phyloP scores from a whole-genome alignment of 2,888 invertebrate species.

The Drosophila subquinaria region DNA sequence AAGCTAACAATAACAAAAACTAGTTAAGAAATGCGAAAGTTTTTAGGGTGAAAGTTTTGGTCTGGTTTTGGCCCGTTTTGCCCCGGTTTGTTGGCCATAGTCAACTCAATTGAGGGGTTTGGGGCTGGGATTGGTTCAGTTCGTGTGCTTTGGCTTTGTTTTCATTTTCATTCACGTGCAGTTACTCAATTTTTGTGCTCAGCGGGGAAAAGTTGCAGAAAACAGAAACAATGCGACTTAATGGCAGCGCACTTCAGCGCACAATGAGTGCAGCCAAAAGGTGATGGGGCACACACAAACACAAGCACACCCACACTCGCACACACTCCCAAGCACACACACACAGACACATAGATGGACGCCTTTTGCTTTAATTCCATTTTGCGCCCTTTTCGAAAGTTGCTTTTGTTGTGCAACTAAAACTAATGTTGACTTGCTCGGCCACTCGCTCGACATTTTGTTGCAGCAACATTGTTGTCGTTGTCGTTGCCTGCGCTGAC shows the following conservation, averaged over 20 bases:
- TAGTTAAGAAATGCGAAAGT: constrained; percentile 82
- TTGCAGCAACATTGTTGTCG: constrained; percentile 75
- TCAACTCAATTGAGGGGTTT: constrained; percentile 1
- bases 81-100: constrained; percentile 24
- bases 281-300: constrained; percentile 29
- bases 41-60: constrained; percentile 77
- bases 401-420: constrained; percentile 56
- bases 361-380: constrained; percentile 73
- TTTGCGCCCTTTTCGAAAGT: constrained; percentile 54
- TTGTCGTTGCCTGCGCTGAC: constrained; percentile 34
- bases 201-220: constrained; percentile 56
- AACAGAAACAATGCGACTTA: constrained; percentile 74
- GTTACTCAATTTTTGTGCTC: constrained; percentile 77
- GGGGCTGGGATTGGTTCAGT: neutral
- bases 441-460: constrained; percentile 52
- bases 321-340: constrained; percentile 6
- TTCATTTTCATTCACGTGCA: constrained; percentile 80
- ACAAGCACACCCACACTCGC: constrained; percentile 5
- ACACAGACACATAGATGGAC: constrained; percentile 53
- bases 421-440: constrained; percentile 73
- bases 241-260: constrained; percentile 59
- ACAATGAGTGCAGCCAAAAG: constrained; percentile 57
- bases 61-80: constrained; percentile 27
- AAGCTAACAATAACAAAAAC: constrained; percentile 77
- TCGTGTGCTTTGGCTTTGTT: constrained; percentile 60